Evolutionary conservation across 2,113 vertebrate species (phyloP), one percentile per base, ranked within the genome.

Genomic region (Ptilorrhoa leucosticta): DNA sequence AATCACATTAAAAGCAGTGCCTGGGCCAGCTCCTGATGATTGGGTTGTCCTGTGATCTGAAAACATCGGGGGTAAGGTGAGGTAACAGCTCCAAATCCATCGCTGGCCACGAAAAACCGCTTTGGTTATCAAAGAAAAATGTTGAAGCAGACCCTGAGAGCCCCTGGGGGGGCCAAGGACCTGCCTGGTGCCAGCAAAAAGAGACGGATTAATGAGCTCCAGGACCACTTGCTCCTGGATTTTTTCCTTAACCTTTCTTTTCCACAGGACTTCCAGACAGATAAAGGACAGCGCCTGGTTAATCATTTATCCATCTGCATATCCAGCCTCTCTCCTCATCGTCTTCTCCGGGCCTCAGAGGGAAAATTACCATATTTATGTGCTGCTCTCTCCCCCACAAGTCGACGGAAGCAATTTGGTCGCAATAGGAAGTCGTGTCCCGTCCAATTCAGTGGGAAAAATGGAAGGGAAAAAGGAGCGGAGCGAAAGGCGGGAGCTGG

Each of bases 221-320:
- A 73, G n/a, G 76, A 69, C 95, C 95, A 66, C 81, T 95, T 86
- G 84, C 94, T 95, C 86, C 94, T 90, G 91, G 30, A 68, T 60
- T 91, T 93, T 89, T 92, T 90, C 86, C 71, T 94, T 94, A 92
- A 93, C 91, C 90, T 97, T 89, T 84, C 65, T 94, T 94, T 97
- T 95, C 58, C 90, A 64, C 69, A 87, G 61, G 35, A 93, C 73
- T 96, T 94, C 89, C 90, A 95, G 93, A 82, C 83, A 93, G 95
- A 95, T 96, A 87, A 96, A 96, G 94, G 68, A 91, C 80, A 95
- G 76, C 2, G 69, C 69, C 94, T 87, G 92, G 90, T 94, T 94
- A 96, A 95, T 94, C 87, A 93, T 94, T 97, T 97, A 54, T 95
- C 92, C 96, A 88, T 90, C 94, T 96, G 93, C 73, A 40, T 79